These are phyloP conservation scores for Cepaea nemoralis DNA, from an alignment of 1,140 invertebrate species.

Conservation along the genomic window DNA sequence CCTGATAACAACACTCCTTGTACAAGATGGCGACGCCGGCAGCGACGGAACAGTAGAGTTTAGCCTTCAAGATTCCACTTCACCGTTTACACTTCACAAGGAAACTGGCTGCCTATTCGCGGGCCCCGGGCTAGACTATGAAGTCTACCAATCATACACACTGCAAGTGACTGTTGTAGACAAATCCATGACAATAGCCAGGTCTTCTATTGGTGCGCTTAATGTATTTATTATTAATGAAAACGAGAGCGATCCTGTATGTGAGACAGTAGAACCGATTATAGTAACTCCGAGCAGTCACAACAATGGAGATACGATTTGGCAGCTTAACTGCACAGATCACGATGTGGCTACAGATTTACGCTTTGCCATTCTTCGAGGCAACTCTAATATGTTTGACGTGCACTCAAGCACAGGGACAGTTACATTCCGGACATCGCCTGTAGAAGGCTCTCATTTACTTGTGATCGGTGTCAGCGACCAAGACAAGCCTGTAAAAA, in stretches of 20 bases:
- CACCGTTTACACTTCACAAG: slow-evolving; percentile 1
- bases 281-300: background rate
- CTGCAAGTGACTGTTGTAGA: slow-evolving; percentile 13
- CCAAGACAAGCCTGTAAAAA: background rate
- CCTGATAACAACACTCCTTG: slow-evolving; percentile 1
- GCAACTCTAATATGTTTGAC: slow-evolving; percentile 17
- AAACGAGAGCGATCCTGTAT: slow-evolving; percentile 37
- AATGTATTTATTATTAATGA: slow-evolving; percentile 29
- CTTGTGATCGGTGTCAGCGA: slow-evolving; percentile 5
- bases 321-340: slow-evolving; percentile 28
- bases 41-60: slow-evolving; percentile 29
- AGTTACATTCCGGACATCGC: background rate
- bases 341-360: background rate
- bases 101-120: slow-evolving; percentile 3
- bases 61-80: background rate
- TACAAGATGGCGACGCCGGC: slow-evolving; percentile 27
- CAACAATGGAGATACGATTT: background rate
- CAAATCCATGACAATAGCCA: background rate
- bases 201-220: slow-evolving; percentile 2
- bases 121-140: slow-evolving; percentile 17
- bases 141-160: slow-evolving; percentile 10
- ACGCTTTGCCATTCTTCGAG: background rate
- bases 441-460: background rate
- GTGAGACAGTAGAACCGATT: background rate
- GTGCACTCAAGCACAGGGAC: background rate